These are phyloP conservation scores for Torymus auratus DNA, from an alignment of 2,888 invertebrate genomes.

Conservation along the genomic window DNA sequence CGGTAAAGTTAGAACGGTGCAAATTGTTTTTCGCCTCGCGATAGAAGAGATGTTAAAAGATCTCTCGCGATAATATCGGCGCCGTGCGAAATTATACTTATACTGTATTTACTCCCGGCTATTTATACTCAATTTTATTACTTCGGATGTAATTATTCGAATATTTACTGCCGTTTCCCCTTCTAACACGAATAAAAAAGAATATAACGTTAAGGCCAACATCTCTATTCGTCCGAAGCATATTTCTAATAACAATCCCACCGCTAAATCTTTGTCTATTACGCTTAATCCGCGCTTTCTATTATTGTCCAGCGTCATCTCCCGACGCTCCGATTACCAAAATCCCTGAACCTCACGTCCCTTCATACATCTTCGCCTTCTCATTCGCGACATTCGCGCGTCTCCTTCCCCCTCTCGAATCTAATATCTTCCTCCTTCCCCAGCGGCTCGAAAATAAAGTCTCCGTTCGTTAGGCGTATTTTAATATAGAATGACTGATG, in stretches of 20 bases:
- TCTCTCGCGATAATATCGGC: too few species aligned
- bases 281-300: slow-evolving; percentile 12
- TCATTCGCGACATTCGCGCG: too few species aligned
- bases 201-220: too few species aligned
- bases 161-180: too few species aligned
- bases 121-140: too few species aligned
- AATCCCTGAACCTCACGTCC: slow-evolving; percentile 16
- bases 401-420: neutral
- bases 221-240: neutral
- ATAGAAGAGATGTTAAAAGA: neutral
- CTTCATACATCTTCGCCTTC: slow-evolving; percentile 14
- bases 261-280: neutral
- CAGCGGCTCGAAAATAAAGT: slow-evolving; percentile 40
- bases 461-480: slow-evolving; percentile 45
- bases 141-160: too few species aligned
- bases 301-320: slow-evolving; percentile 24
- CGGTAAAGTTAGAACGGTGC: neutral
- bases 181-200: too few species aligned
- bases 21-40: neutral
- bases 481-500: slow-evolving; percentile 59
- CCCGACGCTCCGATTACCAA: slow-evolving; percentile 33
- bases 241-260: slow-evolving; percentile 10
- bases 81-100: too few species aligned
- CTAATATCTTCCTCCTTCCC: slow-evolving; percentile 16
- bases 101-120: too few species aligned